Base-by-base conservation (phyloP, 2,888 invertebrate species). In the Aporophyla lueneburgensis region DNA sequence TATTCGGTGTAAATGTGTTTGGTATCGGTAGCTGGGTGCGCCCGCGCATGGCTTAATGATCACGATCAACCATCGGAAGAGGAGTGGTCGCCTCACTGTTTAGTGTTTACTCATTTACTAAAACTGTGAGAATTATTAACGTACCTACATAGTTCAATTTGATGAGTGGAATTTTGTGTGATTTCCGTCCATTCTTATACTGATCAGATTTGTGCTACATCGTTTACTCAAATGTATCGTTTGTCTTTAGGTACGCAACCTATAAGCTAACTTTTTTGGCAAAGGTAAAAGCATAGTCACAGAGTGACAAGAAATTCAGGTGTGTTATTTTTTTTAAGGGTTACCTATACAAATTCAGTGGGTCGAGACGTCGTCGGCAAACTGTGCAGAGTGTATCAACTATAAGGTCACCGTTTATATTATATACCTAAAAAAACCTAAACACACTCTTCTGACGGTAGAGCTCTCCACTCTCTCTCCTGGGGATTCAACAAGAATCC, bases 21-120 rank as follows among this genome's bases (percentile, higher is more conserved):
- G 67, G 43, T 78, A 74, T 71, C 80, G 77, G 86, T 80, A 85
- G 83, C 77, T 70, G 71, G 62, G 68, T 71, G 76, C 84, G 84
- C 43, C 76, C 53, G 63, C 80, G 77, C 76, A 73, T 68, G 33
- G 24, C 62, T 46, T 70, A 78, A 76, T 74, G 73, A 71, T 56
- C 75, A 76, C 72, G 73, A 71, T 56, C 75, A 56, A 24, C 58
- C 61, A 53, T 74, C 59, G 81, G 76, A 74, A 76, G 53, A 83
- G 77, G 77, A 69, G 76, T 54, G 72, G 58, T 63, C 67, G 54
- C 27, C 19, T 21, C 33, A 67, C 54, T 63, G 71, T 86, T 86
- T 83, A 67, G 51, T 63, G 71, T 86, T 86, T 83, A 76, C 83
- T 63, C 58, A 71, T 72, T 76, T 70, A 76, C 49, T 76, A 71